These are phyloP conservation scores for Apostichopus californicus DNA, from an alignment of 35 echinoderm and acorn worm species.

Conservation along the genomic window DNA sequence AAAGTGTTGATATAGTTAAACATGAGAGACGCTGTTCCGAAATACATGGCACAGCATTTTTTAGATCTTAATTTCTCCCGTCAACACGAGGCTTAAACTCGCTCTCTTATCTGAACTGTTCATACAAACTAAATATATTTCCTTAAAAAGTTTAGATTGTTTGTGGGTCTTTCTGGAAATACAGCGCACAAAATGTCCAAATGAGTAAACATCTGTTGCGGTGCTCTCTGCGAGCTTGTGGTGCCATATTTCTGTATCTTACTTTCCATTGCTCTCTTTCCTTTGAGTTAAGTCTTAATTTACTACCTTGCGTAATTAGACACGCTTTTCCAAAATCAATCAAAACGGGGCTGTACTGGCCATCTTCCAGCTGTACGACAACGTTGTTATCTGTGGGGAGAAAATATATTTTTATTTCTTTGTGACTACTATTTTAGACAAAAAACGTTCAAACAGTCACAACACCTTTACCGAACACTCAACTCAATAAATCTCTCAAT, in stretches of 20 bases:
- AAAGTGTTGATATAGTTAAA: too few relatives aligned
- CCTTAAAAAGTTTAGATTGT: neutral
- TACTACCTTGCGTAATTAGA: neutral
- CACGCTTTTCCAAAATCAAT: constrained; percentile 38
- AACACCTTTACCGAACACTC: too few relatives aligned
- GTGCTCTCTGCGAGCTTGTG: neutral
- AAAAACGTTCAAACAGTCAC: too few relatives aligned
- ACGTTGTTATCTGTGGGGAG: neutral
- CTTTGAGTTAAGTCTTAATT: neutral
- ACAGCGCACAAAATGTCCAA: neutral
- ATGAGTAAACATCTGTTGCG: neutral
- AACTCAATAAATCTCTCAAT: too few relatives aligned
- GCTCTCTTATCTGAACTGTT: neutral
- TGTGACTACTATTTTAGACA: too few relatives aligned
- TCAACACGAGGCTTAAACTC: neutral
- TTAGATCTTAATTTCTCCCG: neutral
- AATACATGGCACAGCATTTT: too few relatives aligned
- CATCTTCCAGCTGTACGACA: neutral
- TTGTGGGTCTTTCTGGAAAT: neutral
- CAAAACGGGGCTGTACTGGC: neutral
- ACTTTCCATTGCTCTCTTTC: neutral
- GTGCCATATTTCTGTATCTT: neutral
- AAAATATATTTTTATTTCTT: too few relatives aligned
- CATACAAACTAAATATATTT: neutral
- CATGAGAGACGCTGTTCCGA: too few relatives aligned